Base-by-base conservation (phyloP, 2,888 invertebrate species). In the Microplitis manilae region DNA sequence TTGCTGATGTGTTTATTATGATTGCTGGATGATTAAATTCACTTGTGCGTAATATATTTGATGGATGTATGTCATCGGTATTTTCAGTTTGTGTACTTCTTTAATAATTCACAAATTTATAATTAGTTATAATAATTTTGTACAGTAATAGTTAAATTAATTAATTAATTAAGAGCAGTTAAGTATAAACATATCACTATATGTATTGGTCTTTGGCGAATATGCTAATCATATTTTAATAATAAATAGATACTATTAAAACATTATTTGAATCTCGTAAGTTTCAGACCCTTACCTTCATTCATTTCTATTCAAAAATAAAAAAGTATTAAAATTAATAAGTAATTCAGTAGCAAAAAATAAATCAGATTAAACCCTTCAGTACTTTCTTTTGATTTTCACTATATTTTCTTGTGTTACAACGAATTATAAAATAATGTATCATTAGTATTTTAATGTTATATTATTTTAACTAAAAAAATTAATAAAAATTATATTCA, bases 31-130 rank as follows among this genome's bases (percentile, higher is more conserved):
- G 77, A 75, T 80, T 73, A n/a, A 81, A 78, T 17, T 82, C 80
- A 69, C 81, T 78, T 2, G 83, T 79, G 39, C 77, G 77, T 5
- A 81, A 82, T 75, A 81, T 79, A 67, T 82, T 82, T 5, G 79
- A 61, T 59, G 77, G 72, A 65, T 74, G 81, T 70, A 79, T 79
- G 2, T 82, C 76, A 68, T 82, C 80, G 61, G 76, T 81, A 71
- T 83, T 80, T n/a, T 77, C 64, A 0, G 88, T 88, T 76, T 87
- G 87, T 38, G 86, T 85, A 61, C 83, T 80, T 80, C 85, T 88
- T 41, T 17, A 75, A 13, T 41, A 73, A 75, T 83, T 50, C 50
- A 50, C 13, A 50, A 50, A 50, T 50, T 50, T 13, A 50, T 76
- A 84, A 83, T 77, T 82, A 17, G 80, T 79, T 13, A 78, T 70